These are phyloP conservation scores for Muschampia staudingeri DNA, from an alignment of 2,888 invertebrate genomes.

Conservation along the genomic window DNA sequence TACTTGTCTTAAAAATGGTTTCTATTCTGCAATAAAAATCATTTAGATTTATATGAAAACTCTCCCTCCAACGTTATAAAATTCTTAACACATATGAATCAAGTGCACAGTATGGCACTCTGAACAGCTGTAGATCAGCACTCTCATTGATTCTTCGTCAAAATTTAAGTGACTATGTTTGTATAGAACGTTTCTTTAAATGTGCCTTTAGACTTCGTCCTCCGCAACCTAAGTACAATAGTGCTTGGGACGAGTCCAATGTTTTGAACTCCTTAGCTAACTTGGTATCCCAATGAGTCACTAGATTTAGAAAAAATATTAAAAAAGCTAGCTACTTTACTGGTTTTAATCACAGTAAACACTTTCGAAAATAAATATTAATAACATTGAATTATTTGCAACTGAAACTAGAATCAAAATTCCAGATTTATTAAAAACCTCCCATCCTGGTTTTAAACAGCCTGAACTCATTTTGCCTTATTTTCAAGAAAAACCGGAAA, in stretches of 20 bases:
- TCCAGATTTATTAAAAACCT: conserved; percentile 16
- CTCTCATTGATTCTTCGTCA: conserved; percentile 40
- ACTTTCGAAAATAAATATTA: conserved; percentile 17
- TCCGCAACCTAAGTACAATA: conserved; percentile 48
- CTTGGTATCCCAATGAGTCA: conserved; percentile 40
- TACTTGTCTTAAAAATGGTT: conserved; percentile 29
- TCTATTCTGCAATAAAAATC: neutral
- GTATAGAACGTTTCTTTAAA: conserved; percentile 49
- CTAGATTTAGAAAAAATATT: conserved; percentile 34
- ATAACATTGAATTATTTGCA: neutral
- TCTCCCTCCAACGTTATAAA: neutral
- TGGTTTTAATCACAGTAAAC: conserved; percentile 27
- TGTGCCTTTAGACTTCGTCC: conserved; percentile 45
- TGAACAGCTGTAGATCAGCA: conserved; percentile 52
- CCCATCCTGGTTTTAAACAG: conserved; percentile 1
- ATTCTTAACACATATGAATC: conserved; percentile 22
- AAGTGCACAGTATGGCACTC: conserved; percentile 46
- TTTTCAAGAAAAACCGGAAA: neutral
- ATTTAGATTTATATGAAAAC: neutral
- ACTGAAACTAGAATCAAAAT: conserved; percentile 7
- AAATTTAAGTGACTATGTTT: conserved; percentile 32
- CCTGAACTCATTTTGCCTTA: conserved; percentile 7
- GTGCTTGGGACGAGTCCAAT: conserved; percentile 45
- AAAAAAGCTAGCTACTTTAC: conserved; percentile 34
- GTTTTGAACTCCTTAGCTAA: conserved; percentile 31